Percentiles rank a stretch among this genome's conserved stretches.
Conservation (phyloP, 2,888 invertebrate species). For the Invenusta paracnida region DNA sequence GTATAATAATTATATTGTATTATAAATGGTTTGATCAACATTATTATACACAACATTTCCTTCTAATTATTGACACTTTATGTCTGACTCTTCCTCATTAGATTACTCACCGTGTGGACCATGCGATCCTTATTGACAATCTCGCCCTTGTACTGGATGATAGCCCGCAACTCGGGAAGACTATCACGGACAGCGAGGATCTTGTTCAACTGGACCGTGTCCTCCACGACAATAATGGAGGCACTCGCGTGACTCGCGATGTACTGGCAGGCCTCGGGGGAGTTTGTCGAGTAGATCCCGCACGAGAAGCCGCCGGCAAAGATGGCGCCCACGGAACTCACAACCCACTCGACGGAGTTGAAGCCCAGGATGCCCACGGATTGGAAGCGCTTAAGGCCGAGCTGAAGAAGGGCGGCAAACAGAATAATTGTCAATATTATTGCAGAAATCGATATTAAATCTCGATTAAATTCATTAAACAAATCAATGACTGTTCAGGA, state of each 20-base stretch:
- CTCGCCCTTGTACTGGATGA: constrained; percentile 64
- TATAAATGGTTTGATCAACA: too few relatives aligned
- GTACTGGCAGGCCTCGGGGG: constrained; percentile 74
- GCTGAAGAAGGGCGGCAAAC: too few relatives aligned
- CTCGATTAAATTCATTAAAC: neutral
- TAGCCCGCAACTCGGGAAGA: constrained; percentile 72
- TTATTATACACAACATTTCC: too few relatives aligned
- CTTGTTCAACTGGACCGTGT: constrained; percentile 76
- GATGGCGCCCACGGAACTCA: constrained; percentile 77
- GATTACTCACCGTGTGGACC: neutral
- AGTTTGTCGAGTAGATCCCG: constrained; percentile 82
- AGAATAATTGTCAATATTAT: neutral
- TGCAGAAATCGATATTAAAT: neutral
- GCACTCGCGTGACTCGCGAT: constrained; percentile 71
- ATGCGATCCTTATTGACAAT: neutral
- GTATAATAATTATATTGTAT: too few relatives aligned
- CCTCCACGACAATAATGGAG: constrained; percentile 78
- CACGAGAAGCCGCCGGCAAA: constrained; percentile 80
- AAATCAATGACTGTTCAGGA: neutral
- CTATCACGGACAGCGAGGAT: constrained; percentile 69
- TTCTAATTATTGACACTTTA: too few relatives aligned
- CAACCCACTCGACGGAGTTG: constrained; percentile 83
- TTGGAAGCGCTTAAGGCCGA: constrained; percentile 74
- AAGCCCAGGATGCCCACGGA: constrained; percentile 85
- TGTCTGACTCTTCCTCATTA: too few relatives aligned